phyloP scores from a whole-genome alignment of 2,113 vertebrate species.

The Phodopus roborovskii region DNA sequence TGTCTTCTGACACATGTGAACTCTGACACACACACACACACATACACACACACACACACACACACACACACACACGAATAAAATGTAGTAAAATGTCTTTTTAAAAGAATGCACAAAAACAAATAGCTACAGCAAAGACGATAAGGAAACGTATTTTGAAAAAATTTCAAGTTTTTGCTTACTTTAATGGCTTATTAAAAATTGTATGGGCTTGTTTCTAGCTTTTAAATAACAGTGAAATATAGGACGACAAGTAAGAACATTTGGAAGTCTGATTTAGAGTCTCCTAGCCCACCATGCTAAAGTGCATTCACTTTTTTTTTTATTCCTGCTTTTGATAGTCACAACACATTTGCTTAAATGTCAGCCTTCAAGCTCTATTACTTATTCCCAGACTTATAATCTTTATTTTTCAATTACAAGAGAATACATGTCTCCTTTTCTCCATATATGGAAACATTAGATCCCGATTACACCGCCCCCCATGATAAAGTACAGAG shows the following conservation, averaged over 20 bases:
- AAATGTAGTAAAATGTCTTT: not conserved
- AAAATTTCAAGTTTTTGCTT: not conserved
- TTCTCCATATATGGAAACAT: not conserved
- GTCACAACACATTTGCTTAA: conserved; percentile 24
- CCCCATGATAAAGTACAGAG: not conserved
- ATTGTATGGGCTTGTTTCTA: conserved; percentile 4
- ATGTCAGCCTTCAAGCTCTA: conserved; percentile 1
- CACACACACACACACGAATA: no score
- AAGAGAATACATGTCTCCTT: not conserved
- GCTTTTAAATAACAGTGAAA: conserved; percentile 37
- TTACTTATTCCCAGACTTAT: not conserved
- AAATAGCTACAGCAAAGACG: not conserved
- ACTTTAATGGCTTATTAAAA: not conserved
- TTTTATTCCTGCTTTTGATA: not conserved
- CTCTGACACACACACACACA: not conserved
- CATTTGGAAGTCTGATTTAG: conserved; percentile 15
- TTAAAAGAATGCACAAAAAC: not conserved
- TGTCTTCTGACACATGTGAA: not conserved
- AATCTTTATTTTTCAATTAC: conserved; percentile 22
- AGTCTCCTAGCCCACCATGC: not conserved
- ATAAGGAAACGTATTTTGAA: not conserved
- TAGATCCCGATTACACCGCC: not conserved
- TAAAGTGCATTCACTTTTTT: not conserved
- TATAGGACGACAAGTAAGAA: not conserved
- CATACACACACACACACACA: not conserved